A percentile compares a stretch with the other conserved stretches of the same genome.
These are phyloP conservation scores for Drosophila mulleri DNA, from an alignment of 2,888 invertebrate species.

Conservation along the genomic window DNA sequence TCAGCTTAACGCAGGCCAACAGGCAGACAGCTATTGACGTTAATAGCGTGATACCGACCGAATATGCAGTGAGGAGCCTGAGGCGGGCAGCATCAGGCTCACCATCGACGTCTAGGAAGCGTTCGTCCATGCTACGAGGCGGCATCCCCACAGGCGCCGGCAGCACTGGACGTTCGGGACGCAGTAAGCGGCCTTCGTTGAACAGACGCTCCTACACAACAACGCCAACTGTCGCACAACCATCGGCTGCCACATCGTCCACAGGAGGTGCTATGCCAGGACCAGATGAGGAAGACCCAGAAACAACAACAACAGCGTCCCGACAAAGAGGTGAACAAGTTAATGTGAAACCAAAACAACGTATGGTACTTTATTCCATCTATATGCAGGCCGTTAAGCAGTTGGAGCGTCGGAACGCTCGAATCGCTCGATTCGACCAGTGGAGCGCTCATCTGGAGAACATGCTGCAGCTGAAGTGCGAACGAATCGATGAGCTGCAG, in stretches of 20 bases:
- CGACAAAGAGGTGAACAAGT: slow-evolving; percentile 38
- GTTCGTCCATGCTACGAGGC: background rate
- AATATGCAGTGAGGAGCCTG: too few species aligned
- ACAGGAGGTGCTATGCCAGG: background rate
- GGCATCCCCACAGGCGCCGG: background rate
- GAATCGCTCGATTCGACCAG: slow-evolving; percentile 45
- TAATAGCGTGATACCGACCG: background rate
- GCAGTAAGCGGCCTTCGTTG: background rate
- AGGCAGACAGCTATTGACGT: background rate
- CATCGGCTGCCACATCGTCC: background rate
- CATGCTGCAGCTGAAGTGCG: slow-evolving; percentile 64
- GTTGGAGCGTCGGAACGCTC: slow-evolving; percentile 50
- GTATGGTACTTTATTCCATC: slow-evolving; percentile 69
- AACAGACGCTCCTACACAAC: background rate
- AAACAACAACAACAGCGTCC: background rate
- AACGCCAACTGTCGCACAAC: too few species aligned
- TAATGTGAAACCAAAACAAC: slow-evolving; percentile 32
- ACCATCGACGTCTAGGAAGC: background rate
- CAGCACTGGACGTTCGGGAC: background rate
- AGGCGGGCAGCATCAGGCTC: accelerated
- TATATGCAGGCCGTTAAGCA: slow-evolving; percentile 60
- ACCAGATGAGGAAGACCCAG: background rate
- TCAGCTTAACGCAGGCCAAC: background rate
- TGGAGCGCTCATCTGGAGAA: slow-evolving; percentile 70
- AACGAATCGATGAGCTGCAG: slow-evolving; percentile 67